Evolutionary conservation across 2,888 invertebrate genomes (phyloP), one percentile per base, ranked within the genome.

Genomic region (Bellardia pandia): DNA sequence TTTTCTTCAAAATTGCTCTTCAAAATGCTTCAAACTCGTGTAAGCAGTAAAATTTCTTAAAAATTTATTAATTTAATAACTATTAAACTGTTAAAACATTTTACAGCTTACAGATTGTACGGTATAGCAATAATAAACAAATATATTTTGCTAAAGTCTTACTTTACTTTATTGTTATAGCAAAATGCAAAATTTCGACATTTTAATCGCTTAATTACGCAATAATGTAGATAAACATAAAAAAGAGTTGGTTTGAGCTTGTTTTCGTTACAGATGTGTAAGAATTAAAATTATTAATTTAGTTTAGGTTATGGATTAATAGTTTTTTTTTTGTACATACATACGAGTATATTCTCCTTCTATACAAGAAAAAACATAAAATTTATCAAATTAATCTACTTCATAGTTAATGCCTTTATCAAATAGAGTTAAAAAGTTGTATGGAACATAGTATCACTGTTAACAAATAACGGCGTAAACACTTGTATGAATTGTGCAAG

Each of bases 381-480:
- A 14, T n/a, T 51, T 51, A n/a, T 8, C 2, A 45, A 48, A 48
- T 23, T 68, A 30, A 68, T 68, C 14, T 7, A 8, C 4, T 4
- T 30, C 66, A 68, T 68, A 68, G 48, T 45, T 68, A 68, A 48
- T 48, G 3, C 30, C 2, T 48, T 66, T 42, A 45, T 23, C 66
- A 42, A 42, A 23, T 40, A 8, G 8, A 40, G 23, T 30, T 51
- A 69, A 8, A 37, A 33, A 53, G 37, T 53, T 72, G n/a, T 51
- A 45, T 45, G 13, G 11, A 45, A 45, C 11, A 11, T 51, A 6
- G n/a, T n/a, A 72, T 42, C 64, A 30, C 62, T 40, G 16, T 13
- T 11, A 56, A 64, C 40, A 80, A 80, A 40, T 80, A 72, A 80
- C 56, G 53, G 53, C 56, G 64, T 48, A 69, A 60, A 69, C 40